phyloP scores from a whole-genome alignment of 1,140 invertebrate species.

The Zophobas morio region DNA sequence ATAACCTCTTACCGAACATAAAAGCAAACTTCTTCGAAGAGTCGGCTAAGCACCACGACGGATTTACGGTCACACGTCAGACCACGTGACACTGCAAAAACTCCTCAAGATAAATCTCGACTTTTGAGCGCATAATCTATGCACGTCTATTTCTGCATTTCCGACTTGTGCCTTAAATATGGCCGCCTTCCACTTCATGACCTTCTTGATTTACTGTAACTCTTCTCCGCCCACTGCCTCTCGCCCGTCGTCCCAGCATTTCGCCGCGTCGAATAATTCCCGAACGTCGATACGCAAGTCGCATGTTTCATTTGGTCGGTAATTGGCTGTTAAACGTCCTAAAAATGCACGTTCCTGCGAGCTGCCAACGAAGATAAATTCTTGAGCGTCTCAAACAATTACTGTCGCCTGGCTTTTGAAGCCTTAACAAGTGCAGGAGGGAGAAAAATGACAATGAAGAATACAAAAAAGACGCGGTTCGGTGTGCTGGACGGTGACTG shows the following conservation, averaged over 20 bases:
- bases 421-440: slow-evolving; percentile 47
- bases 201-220: too few relatives aligned
- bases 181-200: too few relatives aligned
- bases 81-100: too few relatives aligned
- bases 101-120: too few relatives aligned
- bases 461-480: slow-evolving; percentile 42
- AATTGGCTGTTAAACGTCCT: slow-evolving; percentile 34
- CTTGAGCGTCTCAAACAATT: slow-evolving; percentile 50
- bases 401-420: slow-evolving; percentile 52
- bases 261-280: slow-evolving; percentile 22
- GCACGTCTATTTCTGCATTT: too few relatives aligned
- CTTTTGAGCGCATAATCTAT: too few relatives aligned
- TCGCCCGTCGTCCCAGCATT: neutral
- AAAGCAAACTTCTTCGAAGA: too few relatives aligned
- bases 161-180: too few relatives aligned
- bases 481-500: slow-evolving; percentile 49
- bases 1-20: too few relatives aligned
- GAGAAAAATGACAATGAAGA: slow-evolving; percentile 53
- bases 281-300: slow-evolving; percentile 11
- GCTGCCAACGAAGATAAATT: slow-evolving; percentile 49
- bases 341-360: slow-evolving; percentile 15
- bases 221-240: too few relatives aligned
- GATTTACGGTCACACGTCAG: too few relatives aligned
- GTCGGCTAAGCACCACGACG: too few relatives aligned
- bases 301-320: slow-evolving; percentile 25